Evolutionary conservation across 2,888 invertebrate species (phyloP).

Genomic region (Drosophila kambysellisi): DNA sequence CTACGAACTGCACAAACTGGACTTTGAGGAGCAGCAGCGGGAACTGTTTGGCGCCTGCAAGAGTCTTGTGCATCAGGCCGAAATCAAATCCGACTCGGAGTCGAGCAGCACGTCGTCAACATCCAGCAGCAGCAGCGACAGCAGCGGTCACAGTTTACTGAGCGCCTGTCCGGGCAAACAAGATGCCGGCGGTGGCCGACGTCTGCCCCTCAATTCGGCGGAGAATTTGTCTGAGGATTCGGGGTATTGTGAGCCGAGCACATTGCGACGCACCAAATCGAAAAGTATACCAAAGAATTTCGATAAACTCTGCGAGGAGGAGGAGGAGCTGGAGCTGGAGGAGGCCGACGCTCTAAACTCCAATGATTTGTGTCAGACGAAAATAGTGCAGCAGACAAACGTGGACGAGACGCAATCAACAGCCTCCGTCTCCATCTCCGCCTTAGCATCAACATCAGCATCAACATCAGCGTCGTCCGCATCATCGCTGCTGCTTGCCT

Average conservation of each 20-base stretch:
- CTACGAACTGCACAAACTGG: conserved; percentile 83
- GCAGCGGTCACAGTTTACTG: conserved; percentile 71
- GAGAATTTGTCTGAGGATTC: conserved; percentile 93
- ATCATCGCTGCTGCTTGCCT: conserved; percentile 38
- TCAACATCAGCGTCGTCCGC: conserved; percentile 15
- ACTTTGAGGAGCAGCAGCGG: conserved; percentile 76
- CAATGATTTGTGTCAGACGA: conserved; percentile 79
- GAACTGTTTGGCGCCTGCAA: conserved; percentile 57
- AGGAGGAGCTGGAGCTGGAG: conserved; percentile 69
- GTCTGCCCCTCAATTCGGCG: conserved; percentile 87
- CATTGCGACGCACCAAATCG: conserved; percentile 82
- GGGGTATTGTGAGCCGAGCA: conserved; percentile 88
- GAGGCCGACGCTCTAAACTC: conserved; percentile 51
- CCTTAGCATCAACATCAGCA: conserved; percentile 15
- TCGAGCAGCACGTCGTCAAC: conserved; percentile 55
- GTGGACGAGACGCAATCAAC: conserved; percentile 26
- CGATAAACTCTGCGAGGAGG: conserved; percentile 84
- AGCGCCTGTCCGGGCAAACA: conserved; percentile 65
- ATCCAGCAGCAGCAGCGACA: conserved; percentile 56
- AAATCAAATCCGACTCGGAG: conserved; percentile 78
- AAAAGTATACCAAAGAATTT: conserved; percentile 86
- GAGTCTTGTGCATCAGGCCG: conserved; percentile 46
- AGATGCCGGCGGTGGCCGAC: conserved; percentile 52
- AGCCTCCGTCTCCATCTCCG: neutral
- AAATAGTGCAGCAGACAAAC: conserved; percentile 71